Evolutionary conservation across 2,888 invertebrate species (phyloP), one percentile per base, ranked within the genome.

Genomic region (Camptogramma bilineatum): DNA sequence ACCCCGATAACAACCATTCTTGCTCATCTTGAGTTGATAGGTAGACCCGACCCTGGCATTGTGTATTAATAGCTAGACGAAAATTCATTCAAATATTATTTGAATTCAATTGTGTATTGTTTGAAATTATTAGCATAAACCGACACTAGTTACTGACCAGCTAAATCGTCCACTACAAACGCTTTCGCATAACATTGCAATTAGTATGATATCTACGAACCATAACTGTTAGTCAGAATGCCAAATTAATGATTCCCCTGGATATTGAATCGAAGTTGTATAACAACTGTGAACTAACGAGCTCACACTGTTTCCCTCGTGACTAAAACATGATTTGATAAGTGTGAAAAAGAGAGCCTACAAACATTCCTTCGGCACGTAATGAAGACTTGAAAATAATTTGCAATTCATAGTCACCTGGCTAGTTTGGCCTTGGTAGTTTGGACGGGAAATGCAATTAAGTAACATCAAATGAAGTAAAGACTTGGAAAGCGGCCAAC

Each of bases 401-500:
- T 65, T 65, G 52, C 56, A 53, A 65, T 61, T 61, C 60, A 52
- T 28, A 47, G 52, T 31, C 55, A 48, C 16, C 54, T 56, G 8
- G 13, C 34, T 34, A 34, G 9, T 39, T 13, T 39, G 34, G 9
- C 13, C 4, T 39, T 13, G 34, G 34, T 39, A 47, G 46, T 54
- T 63, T 58, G 50, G 31, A 59, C 54, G n/a, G 24, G 7, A 28
- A 18, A 31, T 60, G 42, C 64, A 64, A 60, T 56, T 47, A 60
- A 52, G 21, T 56, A 16, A 48, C 56, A 59, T 34, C 55, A 24
- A 64, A 51, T 61, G 48, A 53, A 52, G 47, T 53, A 52, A 56
- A 57, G 64, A 60, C 52, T 64, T 65, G 64, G 60, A 34, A 34
- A 44, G 42, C 34, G 16, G 56, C 64, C 64, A 65, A 65, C 61